phyloP scores from a whole-genome alignment of 2,888 invertebrate species.

The Eumacrocentrus americanus region DNA sequence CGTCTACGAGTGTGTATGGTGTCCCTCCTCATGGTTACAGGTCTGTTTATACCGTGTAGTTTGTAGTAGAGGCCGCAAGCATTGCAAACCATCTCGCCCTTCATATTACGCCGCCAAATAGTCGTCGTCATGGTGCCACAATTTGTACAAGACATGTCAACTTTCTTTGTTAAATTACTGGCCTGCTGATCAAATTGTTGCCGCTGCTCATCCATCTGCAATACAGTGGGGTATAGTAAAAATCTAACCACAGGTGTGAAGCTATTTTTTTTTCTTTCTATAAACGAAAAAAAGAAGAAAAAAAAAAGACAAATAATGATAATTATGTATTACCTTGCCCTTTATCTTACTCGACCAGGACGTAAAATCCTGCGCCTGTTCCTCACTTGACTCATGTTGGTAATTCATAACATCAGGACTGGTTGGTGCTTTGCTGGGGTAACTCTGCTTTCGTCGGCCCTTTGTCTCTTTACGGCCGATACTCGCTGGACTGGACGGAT shows the following conservation, averaged over 20 bases:
- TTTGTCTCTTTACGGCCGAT: slow-evolving; percentile 65
- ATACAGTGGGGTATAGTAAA: neutral
- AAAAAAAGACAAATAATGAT: slow-evolving; percentile 8
- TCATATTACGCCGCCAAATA: slow-evolving; percentile 94
- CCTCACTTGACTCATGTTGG: slow-evolving; percentile 53
- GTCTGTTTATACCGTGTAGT: slow-evolving; percentile 91
- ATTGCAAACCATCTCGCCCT: slow-evolving; percentile 98
- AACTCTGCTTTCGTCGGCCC: slow-evolving; percentile 81
- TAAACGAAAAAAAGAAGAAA: neutral
- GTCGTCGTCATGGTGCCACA: slow-evolving; percentile 98
- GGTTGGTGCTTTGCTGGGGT: slow-evolving; percentile 71
- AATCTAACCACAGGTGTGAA: neutral
- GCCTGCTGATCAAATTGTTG: slow-evolving; percentile 53
- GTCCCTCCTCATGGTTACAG: slow-evolving; percentile 94
- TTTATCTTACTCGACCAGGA: slow-evolving; percentile 57
- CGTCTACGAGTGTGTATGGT: slow-evolving; percentile 94
- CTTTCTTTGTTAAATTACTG: slow-evolving; percentile 58
- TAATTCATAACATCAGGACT: slow-evolving; percentile 55
- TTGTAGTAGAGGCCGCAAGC: slow-evolving; percentile 98
- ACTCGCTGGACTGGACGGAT: slow-evolving; percentile 59
- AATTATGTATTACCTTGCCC: slow-evolving; percentile 35
- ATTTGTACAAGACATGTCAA: slow-evolving; percentile 92
- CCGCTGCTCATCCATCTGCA: slow-evolving; percentile 51
- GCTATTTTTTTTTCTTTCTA: neutral
- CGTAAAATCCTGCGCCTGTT: slow-evolving; percentile 58